phyloP scores from a whole-genome alignment of 2,797 vertebrate genomes.

The Trachurus trachurus region DNA sequence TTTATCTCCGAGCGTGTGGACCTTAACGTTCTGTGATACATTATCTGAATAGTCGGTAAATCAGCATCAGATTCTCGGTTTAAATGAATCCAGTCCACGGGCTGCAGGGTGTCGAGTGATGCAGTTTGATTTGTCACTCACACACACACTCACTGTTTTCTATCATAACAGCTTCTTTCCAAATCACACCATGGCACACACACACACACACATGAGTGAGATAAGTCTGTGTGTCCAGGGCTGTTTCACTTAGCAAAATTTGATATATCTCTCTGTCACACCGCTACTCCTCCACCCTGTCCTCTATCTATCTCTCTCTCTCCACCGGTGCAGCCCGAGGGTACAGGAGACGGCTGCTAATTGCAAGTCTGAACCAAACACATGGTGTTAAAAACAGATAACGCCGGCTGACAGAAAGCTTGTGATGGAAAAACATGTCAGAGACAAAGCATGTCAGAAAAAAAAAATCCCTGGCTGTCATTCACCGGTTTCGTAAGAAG shows the following conservation, averaged over 20 bases:
- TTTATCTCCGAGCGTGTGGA: not conserved
- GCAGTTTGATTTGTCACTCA: conserved; percentile 53
- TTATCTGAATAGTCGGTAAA: conserved; percentile 43
- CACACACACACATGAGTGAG: conserved; percentile 33
- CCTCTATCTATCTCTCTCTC: conserved; percentile 11
- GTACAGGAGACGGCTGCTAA: conserved; percentile 79
- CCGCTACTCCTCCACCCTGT: conserved; percentile 31
- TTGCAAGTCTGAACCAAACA: conserved; percentile 65
- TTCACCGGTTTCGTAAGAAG: conserved; percentile 14
- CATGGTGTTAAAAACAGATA: conserved; percentile 68
- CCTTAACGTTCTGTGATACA: not conserved
- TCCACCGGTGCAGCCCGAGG: conserved; percentile 43
- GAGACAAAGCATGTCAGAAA: conserved; percentile 11
- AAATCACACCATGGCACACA: conserved; percentile 56
- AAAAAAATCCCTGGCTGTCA: conserved; percentile 16
- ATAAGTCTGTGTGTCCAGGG: conserved; percentile 49
- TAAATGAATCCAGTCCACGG: conserved; percentile 41
- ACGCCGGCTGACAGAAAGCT: conserved; percentile 53
- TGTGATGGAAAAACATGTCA: conserved; percentile 41
- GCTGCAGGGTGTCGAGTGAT: conserved; percentile 38
- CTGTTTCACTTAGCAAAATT: conserved; percentile 45
- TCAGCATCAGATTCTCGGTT: conserved; percentile 34
- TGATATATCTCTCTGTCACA: conserved; percentile 24
- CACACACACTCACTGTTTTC: conserved; percentile 34
- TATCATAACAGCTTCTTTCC: conserved; percentile 44